Conservation (phyloP, 2,888 invertebrate species). For the Caenorhabditis sulstoni region DNA sequence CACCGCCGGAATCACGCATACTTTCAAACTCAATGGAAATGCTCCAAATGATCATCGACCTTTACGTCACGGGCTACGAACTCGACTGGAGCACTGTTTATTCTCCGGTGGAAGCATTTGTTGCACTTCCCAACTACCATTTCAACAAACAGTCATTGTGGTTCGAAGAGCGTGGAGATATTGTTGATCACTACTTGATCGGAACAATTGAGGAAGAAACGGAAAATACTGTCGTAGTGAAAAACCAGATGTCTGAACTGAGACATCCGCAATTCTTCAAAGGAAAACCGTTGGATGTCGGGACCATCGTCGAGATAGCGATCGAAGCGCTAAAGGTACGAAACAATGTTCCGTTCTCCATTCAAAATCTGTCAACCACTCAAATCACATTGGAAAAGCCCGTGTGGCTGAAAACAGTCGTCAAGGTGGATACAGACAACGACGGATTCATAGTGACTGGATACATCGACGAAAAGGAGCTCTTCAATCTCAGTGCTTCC, state of each 20-base stretch:
- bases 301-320: slow-evolving; percentile 57
- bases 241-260: slow-evolving; percentile 62
- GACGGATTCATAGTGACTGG: slow-evolving; percentile 36
- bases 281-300: slow-evolving; percentile 59
- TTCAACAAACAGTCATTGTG: slow-evolving; percentile 71
- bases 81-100: slow-evolving; percentile 70
- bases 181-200: slow-evolving; percentile 71
- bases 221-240: slow-evolving; percentile 49
- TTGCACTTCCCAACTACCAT: slow-evolving; percentile 70
- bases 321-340: slow-evolving; percentile 49
- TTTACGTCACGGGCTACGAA: slow-evolving; percentile 61
- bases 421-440: slow-evolving; percentile 30
- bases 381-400: slow-evolving; percentile 49
- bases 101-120: slow-evolving; percentile 43
- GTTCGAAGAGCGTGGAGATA: slow-evolving; percentile 61
- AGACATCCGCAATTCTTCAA: slow-evolving; percentile 66
- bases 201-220: slow-evolving; percentile 64
- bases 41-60: slow-evolving; percentile 32
- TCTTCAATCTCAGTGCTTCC: slow-evolving; percentile 39
- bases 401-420: slow-evolving; percentile 52
- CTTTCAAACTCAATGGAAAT: slow-evolving; percentile 26
- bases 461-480: slow-evolving; percentile 42
- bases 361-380: slow-evolving; percentile 49
- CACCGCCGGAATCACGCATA: slow-evolving; percentile 6
- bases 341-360: slow-evolving; percentile 45